A percentile compares a stretch with the other conserved stretches of the same genome.
These are phyloP conservation scores for Tachina grossa DNA, from an alignment of 2,888 invertebrate genomes.

Conservation along the genomic window DNA sequence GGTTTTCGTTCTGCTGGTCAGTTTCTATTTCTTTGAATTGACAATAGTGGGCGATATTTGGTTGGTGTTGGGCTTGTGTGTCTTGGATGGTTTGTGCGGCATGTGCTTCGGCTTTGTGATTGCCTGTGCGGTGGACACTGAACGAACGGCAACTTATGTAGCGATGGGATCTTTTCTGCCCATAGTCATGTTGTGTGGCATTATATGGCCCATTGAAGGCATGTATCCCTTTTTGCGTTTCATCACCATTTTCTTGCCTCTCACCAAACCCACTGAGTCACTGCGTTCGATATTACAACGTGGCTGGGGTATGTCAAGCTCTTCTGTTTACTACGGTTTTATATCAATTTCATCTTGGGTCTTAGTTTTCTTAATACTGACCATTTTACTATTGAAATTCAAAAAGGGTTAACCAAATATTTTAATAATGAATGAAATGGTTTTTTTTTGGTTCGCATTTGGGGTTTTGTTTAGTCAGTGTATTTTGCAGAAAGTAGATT, in stretches of 20 bases:
- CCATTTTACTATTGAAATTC: constrained; percentile 90
- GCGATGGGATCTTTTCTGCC: constrained; percentile 94
- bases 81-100: constrained; percentile 94
- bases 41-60: constrained; percentile 90
- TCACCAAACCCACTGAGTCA: constrained; percentile 94
- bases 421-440: neutral
- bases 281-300: constrained; percentile 92
- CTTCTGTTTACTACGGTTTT: constrained; percentile 92
- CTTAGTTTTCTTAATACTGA: constrained; percentile 87
- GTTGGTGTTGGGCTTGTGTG: constrained; percentile 89
- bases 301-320: constrained; percentile 90
- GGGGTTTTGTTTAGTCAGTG: constrained; percentile 23
- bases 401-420: constrained; percentile 87
- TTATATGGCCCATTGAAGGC: constrained; percentile 97
- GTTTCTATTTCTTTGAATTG: constrained; percentile 90
- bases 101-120: constrained; percentile 96
- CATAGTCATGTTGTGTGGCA: constrained; percentile 93
- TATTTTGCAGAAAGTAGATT: neutral
- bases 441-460: neutral
- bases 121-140: constrained; percentile 90
- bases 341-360: constrained; percentile 92
- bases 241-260: constrained; percentile 89
- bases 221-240: constrained; percentile 91
- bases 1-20: constrained; percentile 89
- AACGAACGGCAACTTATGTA: constrained; percentile 92